phyloP scores from a whole-genome alignment of 2,113 vertebrate genomes.

The Theristicus caerulescens region DNA sequence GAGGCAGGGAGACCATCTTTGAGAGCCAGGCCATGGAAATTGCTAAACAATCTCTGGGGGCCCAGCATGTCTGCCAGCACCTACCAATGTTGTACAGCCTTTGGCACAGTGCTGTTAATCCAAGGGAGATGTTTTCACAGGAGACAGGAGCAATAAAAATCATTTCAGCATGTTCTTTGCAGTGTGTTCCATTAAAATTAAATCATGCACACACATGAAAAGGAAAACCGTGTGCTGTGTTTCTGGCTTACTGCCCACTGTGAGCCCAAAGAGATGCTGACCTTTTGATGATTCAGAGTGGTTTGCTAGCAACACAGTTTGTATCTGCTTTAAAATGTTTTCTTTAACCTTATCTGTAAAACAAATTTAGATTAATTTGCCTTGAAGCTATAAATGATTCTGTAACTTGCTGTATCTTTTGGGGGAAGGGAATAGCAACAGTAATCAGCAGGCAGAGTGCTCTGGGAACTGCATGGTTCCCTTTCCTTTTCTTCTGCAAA shows the following conservation, averaged over 20 bases:
- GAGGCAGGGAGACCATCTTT: neutral
- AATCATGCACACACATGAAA: neutral
- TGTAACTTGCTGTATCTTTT: neutral
- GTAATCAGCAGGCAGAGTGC: neutral
- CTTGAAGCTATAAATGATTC: neutral
- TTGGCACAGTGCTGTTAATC: neutral
- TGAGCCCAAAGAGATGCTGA: neutral
- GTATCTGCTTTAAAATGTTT: conserved; percentile 15
- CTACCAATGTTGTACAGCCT: neutral
- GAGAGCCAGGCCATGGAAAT: neutral
- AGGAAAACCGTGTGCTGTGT: neutral
- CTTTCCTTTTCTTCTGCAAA: neutral
- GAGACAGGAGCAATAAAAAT: neutral
- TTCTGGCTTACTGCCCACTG: neutral
- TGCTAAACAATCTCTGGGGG: neutral
- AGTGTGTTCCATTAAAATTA: neutral
- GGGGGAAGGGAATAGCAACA: neutral
- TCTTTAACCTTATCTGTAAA: conserved; percentile 39
- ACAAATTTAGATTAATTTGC: neutral
- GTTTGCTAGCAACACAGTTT: neutral
- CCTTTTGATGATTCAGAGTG: neutral
- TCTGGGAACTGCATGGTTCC: neutral
- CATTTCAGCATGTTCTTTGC: neutral
- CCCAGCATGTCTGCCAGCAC: neutral
- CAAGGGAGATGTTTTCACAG: neutral